These are phyloP conservation scores for Apostichopus californicus DNA, from an alignment of 35 echinoderm and acorn worm genomes.

Conservation along the genomic window DNA sequence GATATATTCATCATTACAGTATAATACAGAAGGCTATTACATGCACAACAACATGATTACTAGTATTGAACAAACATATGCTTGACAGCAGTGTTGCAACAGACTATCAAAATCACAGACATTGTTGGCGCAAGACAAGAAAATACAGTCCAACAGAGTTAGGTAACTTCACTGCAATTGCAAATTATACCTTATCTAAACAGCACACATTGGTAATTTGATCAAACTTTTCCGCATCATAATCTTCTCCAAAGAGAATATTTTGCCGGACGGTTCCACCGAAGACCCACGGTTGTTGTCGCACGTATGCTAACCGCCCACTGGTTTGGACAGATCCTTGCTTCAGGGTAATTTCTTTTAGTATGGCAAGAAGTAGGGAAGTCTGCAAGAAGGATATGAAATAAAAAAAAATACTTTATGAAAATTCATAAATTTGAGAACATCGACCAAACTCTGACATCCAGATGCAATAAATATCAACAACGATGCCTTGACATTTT, in stretches of 20 bases:
- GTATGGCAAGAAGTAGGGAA: slow-evolving; percentile 39
- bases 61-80: too few relatives aligned
- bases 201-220: slow-evolving; percentile 6
- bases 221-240: slow-evolving; percentile 1
- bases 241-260: slow-evolving; percentile 58
- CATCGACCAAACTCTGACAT: too few relatives aligned
- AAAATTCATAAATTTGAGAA: not conserved
- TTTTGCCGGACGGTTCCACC: slow-evolving; percentile 55
- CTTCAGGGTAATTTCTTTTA: slow-evolving; percentile 36
- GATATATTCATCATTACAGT: too few relatives aligned
- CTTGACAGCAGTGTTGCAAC: too few relatives aligned
- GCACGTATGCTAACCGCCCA: slow-evolving; percentile 49
- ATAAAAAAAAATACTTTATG: not conserved
- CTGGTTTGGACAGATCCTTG: not conserved
- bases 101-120: too few relatives aligned
- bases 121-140: too few relatives aligned
- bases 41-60: too few relatives aligned
- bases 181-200: slow-evolving; percentile 10
- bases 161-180: too few relatives aligned
- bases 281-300: slow-evolving; percentile 61
- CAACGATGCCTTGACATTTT: too few relatives aligned
- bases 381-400: slow-evolving; percentile 9
- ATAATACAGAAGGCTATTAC: too few relatives aligned
- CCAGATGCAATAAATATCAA: too few relatives aligned
- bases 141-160: too few relatives aligned